Evolutionary conservation across 2,888 invertebrate genomes (phyloP), one percentile per base, ranked within the genome.

Genomic region (Yponomeuta malinellus): DNA sequence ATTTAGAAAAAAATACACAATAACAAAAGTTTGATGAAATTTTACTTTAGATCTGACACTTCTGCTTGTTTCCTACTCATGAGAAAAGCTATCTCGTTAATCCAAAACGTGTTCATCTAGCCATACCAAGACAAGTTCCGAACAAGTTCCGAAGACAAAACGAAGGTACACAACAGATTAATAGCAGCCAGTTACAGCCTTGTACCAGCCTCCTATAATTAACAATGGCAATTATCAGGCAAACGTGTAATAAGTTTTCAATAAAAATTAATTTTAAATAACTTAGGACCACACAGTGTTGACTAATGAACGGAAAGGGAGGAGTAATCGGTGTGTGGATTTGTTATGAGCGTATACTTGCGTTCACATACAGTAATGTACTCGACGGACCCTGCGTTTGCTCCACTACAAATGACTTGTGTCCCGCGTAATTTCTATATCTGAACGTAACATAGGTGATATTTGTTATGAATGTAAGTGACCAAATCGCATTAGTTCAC

Each of bases 161-260:
- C 52, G 52, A 59, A 59, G 15, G 15, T 15, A 59, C 52, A 12
- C 52, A 43, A 59, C 52, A 59, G 52, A 65, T 31, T 31, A 65
- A 65, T 65, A 65, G 65, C 31, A 3, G 6, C 29, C 33, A 65
- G 65, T 65, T 31, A 9, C 12, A 31, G 33, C 12, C 65, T 65
- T 65, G 65, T 31, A 65, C 29, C 31, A 65, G 10, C 79, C 48
- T 71, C 52, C 48, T 74, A 68, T 80, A 79, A 80, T 80, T 80
- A 80, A 80, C 78, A 78, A 78, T 76, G 73, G 76, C 74, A 73
- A 78, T 80, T 79, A 79, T 73, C 75, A 68, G 29, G 29, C 9
- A 68, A 29, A 52, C 12, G 52, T 68, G 68, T 68, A 68, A 68
- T 68, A 68, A 52, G 52, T 68, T 68, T 68, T 68, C 68, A 68